These are phyloP conservation scores for Nasonia oneida DNA, from an alignment of 2,888 invertebrate genomes.

Conservation along the genomic window DNA sequence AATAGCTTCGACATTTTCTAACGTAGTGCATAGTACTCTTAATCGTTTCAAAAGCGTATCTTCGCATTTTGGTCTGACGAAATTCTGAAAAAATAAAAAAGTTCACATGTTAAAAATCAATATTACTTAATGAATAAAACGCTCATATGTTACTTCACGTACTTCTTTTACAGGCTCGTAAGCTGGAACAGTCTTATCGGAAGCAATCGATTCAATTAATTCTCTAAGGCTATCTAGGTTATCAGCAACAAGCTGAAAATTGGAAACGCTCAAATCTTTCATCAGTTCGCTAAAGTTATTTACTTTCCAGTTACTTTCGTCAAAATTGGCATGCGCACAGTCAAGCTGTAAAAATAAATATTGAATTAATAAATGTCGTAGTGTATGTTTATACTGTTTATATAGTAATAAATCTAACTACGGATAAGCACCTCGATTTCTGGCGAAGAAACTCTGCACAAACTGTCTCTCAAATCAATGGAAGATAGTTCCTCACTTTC, in stretches of 20 bases:
- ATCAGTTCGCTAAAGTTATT: conserved; percentile 70
- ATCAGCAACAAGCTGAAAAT: conserved; percentile 80
- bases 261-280: conserved; percentile 71
- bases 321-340: conserved; percentile 36
- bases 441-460: conserved; percentile 60
- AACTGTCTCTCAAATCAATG: conserved; percentile 59
- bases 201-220: conserved; percentile 74
- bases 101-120: neutral
- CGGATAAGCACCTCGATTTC: conserved; percentile 39
- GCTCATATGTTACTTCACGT: conserved; percentile 29
- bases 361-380: neutral
- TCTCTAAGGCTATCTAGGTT: conserved; percentile 79
- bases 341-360: conserved; percentile 32
- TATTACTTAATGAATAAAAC: neutral
- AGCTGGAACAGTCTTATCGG: conserved; percentile 43
- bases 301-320: conserved; percentile 64
- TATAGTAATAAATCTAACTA: neutral
- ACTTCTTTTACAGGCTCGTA: conserved; percentile 53
- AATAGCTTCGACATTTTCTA: conserved; percentile 78
- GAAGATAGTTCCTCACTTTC: conserved; percentile 61
- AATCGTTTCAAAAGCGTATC: conserved; percentile 77
- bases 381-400: neutral
- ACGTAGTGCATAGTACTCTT: conserved; percentile 76
- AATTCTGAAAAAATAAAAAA: conserved; percentile 56
- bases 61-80: conserved; percentile 71